Evolutionary conservation across 2,113 vertebrate species (phyloP), one percentile per base, ranked within the genome.

Genomic region (Antidorcas marsupialis): DNA sequence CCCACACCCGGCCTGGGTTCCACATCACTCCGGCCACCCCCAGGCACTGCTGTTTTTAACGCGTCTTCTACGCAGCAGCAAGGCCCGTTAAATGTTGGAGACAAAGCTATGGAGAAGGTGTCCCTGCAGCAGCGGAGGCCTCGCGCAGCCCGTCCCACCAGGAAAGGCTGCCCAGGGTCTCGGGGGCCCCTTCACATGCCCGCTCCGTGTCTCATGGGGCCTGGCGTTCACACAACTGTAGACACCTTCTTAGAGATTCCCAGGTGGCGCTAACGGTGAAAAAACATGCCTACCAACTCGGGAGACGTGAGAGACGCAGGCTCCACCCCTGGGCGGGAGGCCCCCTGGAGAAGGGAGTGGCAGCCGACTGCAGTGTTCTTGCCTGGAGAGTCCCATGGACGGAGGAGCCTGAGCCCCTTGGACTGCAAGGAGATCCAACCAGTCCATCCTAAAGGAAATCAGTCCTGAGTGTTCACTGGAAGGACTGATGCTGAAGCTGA

Each of bases 1-100:
- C 4, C 81, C 14, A 2, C 0, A 17, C 8, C 52, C 10, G 1
- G 81, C 9, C 50, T 6, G 1, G 30, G 36, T 36, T 64, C 25
- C 27, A 28, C 0, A 7, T 28, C 64, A 47, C 62, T 45, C 39
- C 17, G 15, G 21, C 43, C 43, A 0, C 59, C 28, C n/a, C 43
- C 10, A 33, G 15, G 10, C 9, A 0, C 17, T 2, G 1, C 50
- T 5, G 10, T 43, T 67, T n/a, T 45, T 25, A 27, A 7, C 0
- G 2, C 7, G 0, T 5, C 13, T 55, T 71, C 79, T 19, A 28
- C 17, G 8, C 50, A 57, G 21, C 2, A 14, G 30, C 13, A 0
- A 84, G 36, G 36, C 11, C 12, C 30, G 1, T 71, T 2, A 1
- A 50, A 47, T 15, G 30, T 25, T 45, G 50, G n/a, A 8, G 36